These are phyloP conservation scores for Echiichthys vipera DNA, from an alignment of 2,797 vertebrate species.

Conservation along the genomic window DNA sequence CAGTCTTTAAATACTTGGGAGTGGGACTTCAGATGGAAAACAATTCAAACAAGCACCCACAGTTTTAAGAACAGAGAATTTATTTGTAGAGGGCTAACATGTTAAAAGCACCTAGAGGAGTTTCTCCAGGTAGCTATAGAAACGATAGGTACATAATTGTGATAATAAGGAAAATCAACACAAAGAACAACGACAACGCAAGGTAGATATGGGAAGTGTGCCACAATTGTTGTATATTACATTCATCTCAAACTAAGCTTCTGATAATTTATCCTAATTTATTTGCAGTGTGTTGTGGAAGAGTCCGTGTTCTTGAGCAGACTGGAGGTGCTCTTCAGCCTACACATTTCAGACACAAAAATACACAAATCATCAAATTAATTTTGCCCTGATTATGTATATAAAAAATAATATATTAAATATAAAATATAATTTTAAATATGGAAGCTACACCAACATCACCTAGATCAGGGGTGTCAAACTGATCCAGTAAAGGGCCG, in stretches of 20 bases:
- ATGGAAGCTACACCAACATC: background rate
- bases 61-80: slow-evolving; percentile 3
- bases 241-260: background rate
- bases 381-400: background rate
- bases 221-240: background rate
- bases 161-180: no score
- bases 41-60: background rate
- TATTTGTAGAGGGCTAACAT: background rate
- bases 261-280: background rate
- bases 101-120: background rate
- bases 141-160: background rate
- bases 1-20: no score
- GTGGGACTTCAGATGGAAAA: background rate
- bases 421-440: background rate
- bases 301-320: slow-evolving; percentile 53
- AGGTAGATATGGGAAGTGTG: background rate
- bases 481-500: no score
- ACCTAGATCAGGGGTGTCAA: no score
- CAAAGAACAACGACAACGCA: no score
- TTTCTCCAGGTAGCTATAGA: background rate
- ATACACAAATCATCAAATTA: background rate
- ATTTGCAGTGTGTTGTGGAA: slow-evolving; percentile 1
- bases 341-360: slow-evolving; percentile 20
- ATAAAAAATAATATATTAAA: background rate
- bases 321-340: slow-evolving; percentile 63